Base-by-base conservation (phyloP, 2,888 invertebrate species). In the Lithophane ornitopus region DNA sequence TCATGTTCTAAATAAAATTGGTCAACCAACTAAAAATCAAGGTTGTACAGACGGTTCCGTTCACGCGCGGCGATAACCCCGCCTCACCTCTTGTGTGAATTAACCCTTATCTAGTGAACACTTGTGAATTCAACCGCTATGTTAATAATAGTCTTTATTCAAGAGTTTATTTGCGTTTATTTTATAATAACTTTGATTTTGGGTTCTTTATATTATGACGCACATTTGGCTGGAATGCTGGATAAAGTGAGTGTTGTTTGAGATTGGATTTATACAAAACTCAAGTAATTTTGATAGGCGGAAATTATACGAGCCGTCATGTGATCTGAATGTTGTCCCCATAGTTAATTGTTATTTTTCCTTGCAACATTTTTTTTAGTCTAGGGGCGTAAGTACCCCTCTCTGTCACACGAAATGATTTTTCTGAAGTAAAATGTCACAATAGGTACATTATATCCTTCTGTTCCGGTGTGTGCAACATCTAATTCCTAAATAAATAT, bases 11-110 rank as follows among this genome's bases (percentile, higher is more conserved):
- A 81, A 82, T 76, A 76, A 80, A 80, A 85, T 87, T 87, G 74
- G 82, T 85, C 71, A 82, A 89, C 52, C 62, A 58, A 78, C 76
- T 82, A 90, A 89, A 89, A 91, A 90, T 90, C 91, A 93, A 93
- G 92, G 92, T 89, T 87, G 52, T 56, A 54, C 72, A 86, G 81
- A 80, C 76, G 59, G 63, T 52, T 76, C n/a, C 76, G 81, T 88
- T 87, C 81, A 85, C 58, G 66, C 82, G 76, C 65, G 22, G 12
- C 39, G 93, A 94, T 94, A 94, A 93, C 93, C 94, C 44, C 78
- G 19, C 44, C 61, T 85, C 88, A 89, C 89, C 87, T 86, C 73
- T 83, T 78, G 81, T 87, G 89, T 89, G 90, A 89, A 90, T 91
- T 91, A 89, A 85, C 84, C 85, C 82, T 91, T 91, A 92, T 90